Evolutionary conservation across 2,113 vertebrate genomes (phyloP).

Genomic region (Python bivittatus): DNA sequence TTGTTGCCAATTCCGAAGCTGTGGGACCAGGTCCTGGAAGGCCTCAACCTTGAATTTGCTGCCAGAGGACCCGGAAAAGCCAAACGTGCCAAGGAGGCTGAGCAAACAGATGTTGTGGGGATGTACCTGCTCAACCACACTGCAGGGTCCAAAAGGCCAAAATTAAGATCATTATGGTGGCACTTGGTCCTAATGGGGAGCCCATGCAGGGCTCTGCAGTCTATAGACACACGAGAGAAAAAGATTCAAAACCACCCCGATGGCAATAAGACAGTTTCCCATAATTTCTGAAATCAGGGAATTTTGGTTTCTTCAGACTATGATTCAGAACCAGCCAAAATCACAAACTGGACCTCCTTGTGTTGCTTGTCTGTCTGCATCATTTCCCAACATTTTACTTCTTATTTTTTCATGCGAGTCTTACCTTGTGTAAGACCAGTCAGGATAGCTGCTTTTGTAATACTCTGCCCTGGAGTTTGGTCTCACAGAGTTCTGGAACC

Average conservation of each 20-base stretch:
- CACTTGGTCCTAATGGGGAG: neutral
- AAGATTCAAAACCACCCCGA: neutral
- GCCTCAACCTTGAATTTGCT: neutral
- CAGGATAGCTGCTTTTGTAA: neutral
- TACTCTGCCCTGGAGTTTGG: neutral
- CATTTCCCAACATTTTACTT: neutral
- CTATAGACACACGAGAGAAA: neutral
- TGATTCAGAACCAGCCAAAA: neutral
- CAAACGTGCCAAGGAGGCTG: neutral
- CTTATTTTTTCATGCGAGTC: neutral
- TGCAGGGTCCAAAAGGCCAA: neutral
- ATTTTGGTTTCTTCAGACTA: neutral
- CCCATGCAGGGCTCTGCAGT: neutral
- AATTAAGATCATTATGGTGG: neutral
- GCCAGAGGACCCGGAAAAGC: neutral
- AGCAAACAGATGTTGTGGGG: neutral
- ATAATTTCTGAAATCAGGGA: neutral
- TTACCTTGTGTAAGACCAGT: conserved; percentile 62
- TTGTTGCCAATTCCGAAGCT: neutral
- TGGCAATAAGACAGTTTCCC: neutral
- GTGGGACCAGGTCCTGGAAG: neutral
- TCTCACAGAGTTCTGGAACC: neutral
- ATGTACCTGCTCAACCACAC: neutral
- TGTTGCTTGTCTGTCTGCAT: neutral
- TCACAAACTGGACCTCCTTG: neutral